A percentile compares a stretch with the other conserved stretches of the same genome.
Evolutionary conservation across 2,888 invertebrate species (phyloP).

Genomic region (Drosophila aldrichi): DNA sequence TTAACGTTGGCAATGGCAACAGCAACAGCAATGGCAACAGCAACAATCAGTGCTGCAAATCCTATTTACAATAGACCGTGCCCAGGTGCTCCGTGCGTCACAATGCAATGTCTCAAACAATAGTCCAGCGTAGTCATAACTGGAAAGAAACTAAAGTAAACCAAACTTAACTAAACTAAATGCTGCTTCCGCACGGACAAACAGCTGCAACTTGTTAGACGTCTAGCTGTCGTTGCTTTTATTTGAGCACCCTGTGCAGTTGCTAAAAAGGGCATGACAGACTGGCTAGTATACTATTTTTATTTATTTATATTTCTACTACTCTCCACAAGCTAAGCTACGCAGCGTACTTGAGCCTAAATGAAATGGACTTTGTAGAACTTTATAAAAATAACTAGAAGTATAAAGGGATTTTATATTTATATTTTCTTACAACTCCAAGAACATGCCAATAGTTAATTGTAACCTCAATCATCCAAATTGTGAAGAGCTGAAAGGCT

Average conservation of each 20-base stretch:
- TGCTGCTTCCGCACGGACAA: constrained; percentile 44
- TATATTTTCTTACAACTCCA: too few species aligned
- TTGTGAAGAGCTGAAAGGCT: too few species aligned
- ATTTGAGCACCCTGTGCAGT: constrained; percentile 6
- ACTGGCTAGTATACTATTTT: background rate
- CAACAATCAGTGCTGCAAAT: constrained; percentile 22
- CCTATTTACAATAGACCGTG: constrained; percentile 18
- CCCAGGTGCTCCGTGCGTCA: constrained; percentile 48
- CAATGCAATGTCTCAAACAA: constrained; percentile 61
- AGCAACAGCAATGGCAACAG: constrained; percentile 3
- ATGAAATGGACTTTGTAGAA: too few species aligned
- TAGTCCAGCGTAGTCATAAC: constrained; percentile 56
- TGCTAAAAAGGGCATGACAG: background rate
- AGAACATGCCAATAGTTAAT: too few species aligned
- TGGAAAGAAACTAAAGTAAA: constrained; percentile 45
- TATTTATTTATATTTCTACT: too few species aligned
- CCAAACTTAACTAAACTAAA: constrained; percentile 43
- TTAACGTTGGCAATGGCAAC: constrained; percentile 27
- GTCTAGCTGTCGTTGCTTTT: constrained; percentile 13
- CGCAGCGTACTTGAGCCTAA: too few species aligned
- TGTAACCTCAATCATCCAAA: too few species aligned
- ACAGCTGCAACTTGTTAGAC: constrained; percentile 56
- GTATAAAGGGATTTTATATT: too few species aligned
- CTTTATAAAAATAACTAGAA: too few species aligned
- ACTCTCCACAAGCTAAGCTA: too few species aligned